Base-by-base conservation (phyloP, 2,113 vertebrate species). In the Chionis minor region DNA sequence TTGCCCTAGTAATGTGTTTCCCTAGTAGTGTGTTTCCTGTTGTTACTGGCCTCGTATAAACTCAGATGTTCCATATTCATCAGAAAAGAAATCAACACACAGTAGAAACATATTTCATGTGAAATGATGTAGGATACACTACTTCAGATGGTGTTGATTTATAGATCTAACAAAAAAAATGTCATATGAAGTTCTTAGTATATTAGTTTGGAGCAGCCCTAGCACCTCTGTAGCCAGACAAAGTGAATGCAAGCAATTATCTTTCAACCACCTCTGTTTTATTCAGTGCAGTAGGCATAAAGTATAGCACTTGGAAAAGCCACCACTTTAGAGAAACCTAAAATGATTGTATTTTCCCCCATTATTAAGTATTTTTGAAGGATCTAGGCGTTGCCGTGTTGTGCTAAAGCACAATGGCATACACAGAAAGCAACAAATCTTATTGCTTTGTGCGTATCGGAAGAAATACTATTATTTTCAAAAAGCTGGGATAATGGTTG, bases 71-170 rank as follows among this genome's bases (percentile, higher is more conserved):
- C 66, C 58, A 38, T 65, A 79, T 52, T 81, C 58, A 82, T 67
- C 47, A 94, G 49, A 87, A 92, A 73, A 94, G 11, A 63, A 86
- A 89, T 44, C 61, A 87, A 87, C 70, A 91, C 6, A 73, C 40
- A 83, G 21, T 73, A 72, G 56, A 89, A 91, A 72, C 33, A 52
- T 54, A 87, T 70, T 94, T 94, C 38, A 69, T 70, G 27, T 35
- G 30, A 88, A 94, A 93, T 84, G 61, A 79, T n/a, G 19, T 69
- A 85, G 28, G 49, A 93, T 91, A 85, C 22, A 16, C 33, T 79
- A 56, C 59, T 90, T 88, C 87, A 80, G 54, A 70, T 96, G 84
- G 65, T 65, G 28, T 58, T 75, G 69, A 87, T 95, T 88, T 91
- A 75, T 38, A 91, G 40, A 81, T 75, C 87, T 59, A 94, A 90